These are phyloP conservation scores for Orthonyx spaldingii DNA, from an alignment of 2,113 vertebrate species.

Conservation along the genomic window DNA sequence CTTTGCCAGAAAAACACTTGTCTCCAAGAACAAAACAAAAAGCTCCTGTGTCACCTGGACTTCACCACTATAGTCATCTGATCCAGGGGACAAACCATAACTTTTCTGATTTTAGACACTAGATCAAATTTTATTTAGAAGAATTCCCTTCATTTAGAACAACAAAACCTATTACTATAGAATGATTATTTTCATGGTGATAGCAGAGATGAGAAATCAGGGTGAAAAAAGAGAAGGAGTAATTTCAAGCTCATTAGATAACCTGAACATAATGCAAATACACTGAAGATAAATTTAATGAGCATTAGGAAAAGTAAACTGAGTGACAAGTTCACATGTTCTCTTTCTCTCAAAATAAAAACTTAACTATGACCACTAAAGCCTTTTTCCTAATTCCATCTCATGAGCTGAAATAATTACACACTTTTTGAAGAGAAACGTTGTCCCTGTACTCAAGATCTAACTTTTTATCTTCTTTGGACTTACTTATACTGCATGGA, in stretches of 20 bases:
- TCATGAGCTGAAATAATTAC: neutral
- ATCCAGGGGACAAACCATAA: slow-evolving; percentile 22
- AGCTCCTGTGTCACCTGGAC: slow-evolving; percentile 28
- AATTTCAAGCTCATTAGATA: neutral
- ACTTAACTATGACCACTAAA: neutral
- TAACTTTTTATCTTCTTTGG: neutral
- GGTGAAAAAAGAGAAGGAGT: neutral
- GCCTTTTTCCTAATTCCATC: neutral
- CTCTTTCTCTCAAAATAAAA: neutral
- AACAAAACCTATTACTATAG: neutral
- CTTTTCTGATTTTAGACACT: neutral
- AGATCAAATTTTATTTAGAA: slow-evolving; percentile 27
- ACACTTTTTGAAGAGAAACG: neutral
- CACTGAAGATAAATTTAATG: neutral
- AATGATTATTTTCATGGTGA: neutral
- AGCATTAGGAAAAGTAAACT: neutral
- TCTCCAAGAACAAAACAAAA: neutral
- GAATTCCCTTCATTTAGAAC: neutral
- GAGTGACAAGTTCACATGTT: neutral
- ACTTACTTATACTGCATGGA: neutral
- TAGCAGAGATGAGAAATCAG: neutral
- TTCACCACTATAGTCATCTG: slow-evolving; percentile 9
- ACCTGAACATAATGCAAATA: neutral
- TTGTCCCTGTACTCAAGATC: neutral
- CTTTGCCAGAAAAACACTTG: neutral